Conservation (phyloP, 2,888 invertebrate genomes). For the Drosophila monieri region DNA sequence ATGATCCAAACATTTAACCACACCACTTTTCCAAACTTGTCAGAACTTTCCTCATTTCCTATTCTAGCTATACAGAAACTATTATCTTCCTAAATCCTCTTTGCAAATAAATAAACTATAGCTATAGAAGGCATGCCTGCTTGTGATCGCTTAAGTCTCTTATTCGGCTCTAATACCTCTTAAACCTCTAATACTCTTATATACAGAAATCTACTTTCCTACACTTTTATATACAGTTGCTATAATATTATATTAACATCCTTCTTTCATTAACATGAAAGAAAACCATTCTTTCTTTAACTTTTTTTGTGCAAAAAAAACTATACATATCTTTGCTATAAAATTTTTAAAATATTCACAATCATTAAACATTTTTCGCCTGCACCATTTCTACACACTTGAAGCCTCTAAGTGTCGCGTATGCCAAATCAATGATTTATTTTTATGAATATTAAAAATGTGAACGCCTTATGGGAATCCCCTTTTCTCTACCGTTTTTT, state of each 20-base stretch:
- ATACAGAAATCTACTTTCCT: neutral
- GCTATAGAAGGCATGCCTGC: conserved; percentile 58
- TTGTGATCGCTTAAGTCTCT: conserved; percentile 52
- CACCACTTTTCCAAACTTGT: conserved; percentile 22
- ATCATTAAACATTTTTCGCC: conserved; percentile 7
- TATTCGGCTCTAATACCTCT: neutral
- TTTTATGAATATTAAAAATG: conserved; percentile 16
- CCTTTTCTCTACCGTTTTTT: conserved; percentile 55
- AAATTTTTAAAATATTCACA: conserved; percentile 12
- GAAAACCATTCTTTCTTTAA: too few species aligned
- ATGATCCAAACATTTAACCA: conserved; percentile 21
- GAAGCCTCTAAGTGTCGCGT: conserved; percentile 50
- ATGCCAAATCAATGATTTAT: conserved; percentile 26
- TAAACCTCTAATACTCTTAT: neutral
- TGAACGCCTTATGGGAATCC: conserved; percentile 11
- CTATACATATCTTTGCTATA: too few species aligned
- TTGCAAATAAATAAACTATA: conserved; percentile 4
- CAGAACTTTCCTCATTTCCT: conserved; percentile 26
- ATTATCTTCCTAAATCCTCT: conserved; percentile 17
- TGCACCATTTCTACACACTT: conserved; percentile 14
- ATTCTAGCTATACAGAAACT: conserved; percentile 16
- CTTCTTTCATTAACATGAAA: too few species aligned
- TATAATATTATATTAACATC: conserved; percentile 2
- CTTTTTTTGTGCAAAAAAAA: too few species aligned
- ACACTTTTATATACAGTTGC: neutral